phyloP scores from a whole-genome alignment of 2,797 vertebrate species.

The Lacerta bilineata region DNA sequence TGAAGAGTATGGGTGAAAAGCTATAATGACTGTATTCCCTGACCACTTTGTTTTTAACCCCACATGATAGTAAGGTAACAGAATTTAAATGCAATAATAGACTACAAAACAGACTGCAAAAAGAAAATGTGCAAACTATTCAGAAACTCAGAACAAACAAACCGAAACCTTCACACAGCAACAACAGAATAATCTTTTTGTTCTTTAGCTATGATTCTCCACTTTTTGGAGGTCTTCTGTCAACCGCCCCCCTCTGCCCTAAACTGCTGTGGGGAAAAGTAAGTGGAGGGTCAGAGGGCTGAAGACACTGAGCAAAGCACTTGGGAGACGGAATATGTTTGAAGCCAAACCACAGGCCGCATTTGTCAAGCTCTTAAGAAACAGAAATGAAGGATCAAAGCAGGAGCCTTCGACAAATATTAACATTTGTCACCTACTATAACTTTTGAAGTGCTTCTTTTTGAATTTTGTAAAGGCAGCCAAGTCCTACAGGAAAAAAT shows the following conservation, averaged over 20 bases:
- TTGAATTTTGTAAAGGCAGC: constrained; percentile 69
- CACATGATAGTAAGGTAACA: neutral
- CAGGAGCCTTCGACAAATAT: constrained; percentile 83
- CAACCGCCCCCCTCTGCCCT: constrained; percentile 48
- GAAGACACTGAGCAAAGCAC: constrained; percentile 77
- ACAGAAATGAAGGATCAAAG: constrained; percentile 84
- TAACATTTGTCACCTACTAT: constrained; percentile 86
- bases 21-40: neutral
- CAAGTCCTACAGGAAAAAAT: constrained; percentile 78
- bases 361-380: constrained; percentile 86
- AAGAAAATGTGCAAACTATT: constrained; percentile 30
- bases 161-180: neutral
- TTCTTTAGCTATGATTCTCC: constrained; percentile 47
- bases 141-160: constrained; percentile 20
- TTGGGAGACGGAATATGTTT: constrained; percentile 78
- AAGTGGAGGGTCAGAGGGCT: constrained; percentile 81
- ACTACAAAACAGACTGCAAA: neutral
- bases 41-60: neutral
- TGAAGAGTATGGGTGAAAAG: neutral
- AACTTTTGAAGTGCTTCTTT: constrained; percentile 85
- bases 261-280: constrained; percentile 65
- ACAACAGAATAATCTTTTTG: constrained; percentile 45
- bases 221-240: constrained; percentile 56
- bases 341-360: constrained; percentile 82
- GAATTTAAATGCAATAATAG: neutral